These are phyloP conservation scores for Columba janthina DNA, from an alignment of 2,113 vertebrate genomes.

Conservation along the genomic window DNA sequence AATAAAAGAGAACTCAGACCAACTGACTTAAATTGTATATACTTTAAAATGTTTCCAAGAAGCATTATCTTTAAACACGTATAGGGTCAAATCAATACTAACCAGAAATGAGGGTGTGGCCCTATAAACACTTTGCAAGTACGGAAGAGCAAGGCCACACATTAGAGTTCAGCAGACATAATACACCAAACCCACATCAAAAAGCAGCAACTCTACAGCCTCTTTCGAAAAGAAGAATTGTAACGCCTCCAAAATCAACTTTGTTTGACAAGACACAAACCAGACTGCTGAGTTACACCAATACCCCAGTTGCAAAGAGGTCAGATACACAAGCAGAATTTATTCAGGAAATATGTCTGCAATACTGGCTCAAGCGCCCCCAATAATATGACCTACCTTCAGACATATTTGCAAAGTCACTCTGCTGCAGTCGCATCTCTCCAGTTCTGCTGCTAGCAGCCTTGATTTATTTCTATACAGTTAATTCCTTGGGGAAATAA, in stretches of 20 bases:
- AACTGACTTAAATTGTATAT: background rate
- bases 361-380: background rate
- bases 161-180: background rate
- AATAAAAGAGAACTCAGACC: background rate
- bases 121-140: background rate
- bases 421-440: background rate
- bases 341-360: background rate
- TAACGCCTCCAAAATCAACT: background rate
- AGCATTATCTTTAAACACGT: background rate
- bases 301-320: background rate
- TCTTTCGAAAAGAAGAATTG: background rate
- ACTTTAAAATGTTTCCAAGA: background rate
- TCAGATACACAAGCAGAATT: background rate
- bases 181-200: background rate
- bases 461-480: background rate
- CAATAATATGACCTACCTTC: background rate
- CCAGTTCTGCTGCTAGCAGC: background rate
- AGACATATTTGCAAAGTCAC: background rate
- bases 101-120: background rate
- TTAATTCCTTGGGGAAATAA: background rate
- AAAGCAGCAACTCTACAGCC: background rate
- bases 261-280: background rate
- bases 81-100: background rate
- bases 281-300: background rate
- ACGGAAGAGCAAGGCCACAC: background rate